Evolutionary conservation across 2,113 vertebrate genomes (phyloP).

Genomic region (Scophthalmus maximus): DNA sequence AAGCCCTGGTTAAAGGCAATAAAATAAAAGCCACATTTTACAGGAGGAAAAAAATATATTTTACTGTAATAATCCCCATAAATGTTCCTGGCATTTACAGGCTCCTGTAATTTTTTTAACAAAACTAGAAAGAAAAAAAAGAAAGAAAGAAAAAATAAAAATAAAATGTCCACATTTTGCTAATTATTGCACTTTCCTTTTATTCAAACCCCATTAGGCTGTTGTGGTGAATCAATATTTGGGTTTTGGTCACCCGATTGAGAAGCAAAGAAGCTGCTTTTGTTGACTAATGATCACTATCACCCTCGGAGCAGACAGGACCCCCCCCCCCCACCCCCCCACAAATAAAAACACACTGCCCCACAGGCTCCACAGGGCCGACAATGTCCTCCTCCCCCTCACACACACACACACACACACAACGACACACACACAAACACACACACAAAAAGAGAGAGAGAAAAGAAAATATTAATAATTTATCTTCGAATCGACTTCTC

Average conservation of each 20-base stretch:
- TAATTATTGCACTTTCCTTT: constrained; percentile 27
- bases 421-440: no score
- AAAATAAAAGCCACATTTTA: constrained; percentile 1
- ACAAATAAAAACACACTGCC: constrained; percentile 44
- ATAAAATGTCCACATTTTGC: neutral
- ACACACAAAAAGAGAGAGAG: neutral
- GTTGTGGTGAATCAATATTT: constrained; percentile 69
- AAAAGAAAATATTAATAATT: constrained; percentile 87
- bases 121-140: no score
- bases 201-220: constrained; percentile 48
- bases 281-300: constrained; percentile 71
- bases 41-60: neutral
- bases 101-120: neutral
- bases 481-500: constrained; percentile 84
- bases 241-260: constrained; percentile 56
- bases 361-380: constrained; percentile 32
- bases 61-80: no score
- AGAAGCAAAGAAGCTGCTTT: constrained; percentile 54
- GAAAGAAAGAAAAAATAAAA: neutral
- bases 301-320: constrained; percentile 65
- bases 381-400: constrained; percentile 29
- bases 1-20: neutral
- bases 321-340: constrained; percentile 48
- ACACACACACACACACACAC: no score
- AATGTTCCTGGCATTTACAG: neutral